A percentile compares a stretch with the other conserved stretches of the same genome.
These are phyloP conservation scores for Tubiluchus corallicola DNA, from an alignment of 2,888 invertebrate species.

Conservation along the genomic window DNA sequence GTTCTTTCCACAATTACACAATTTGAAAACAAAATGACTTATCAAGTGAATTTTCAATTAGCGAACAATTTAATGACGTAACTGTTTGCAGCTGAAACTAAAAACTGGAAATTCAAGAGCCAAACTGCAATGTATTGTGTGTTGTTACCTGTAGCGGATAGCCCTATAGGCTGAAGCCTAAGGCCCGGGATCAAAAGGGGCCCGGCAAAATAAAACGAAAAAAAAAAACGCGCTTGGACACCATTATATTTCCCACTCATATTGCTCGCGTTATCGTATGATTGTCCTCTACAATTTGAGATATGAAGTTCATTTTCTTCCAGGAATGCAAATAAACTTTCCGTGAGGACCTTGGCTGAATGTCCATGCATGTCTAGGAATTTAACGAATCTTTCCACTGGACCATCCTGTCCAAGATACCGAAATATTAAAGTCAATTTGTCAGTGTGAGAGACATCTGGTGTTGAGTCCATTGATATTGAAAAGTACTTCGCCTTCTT, in stretches of 20 bases:
- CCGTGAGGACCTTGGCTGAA: constrained; percentile 19
- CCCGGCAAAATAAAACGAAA: too few relatives aligned
- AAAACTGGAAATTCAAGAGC: too few relatives aligned
- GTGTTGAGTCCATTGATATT: constrained; percentile 18
- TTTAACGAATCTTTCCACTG: constrained; percentile 20
- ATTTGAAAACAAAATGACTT: too few relatives aligned
- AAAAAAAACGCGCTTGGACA: too few relatives aligned
- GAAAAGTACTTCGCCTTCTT: constrained; percentile 16
- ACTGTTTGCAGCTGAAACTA: too few relatives aligned
- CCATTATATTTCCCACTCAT: constrained; percentile 1
- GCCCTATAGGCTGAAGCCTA: too few relatives aligned
- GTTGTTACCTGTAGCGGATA: too few relatives aligned
- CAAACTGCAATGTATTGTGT: too few relatives aligned
- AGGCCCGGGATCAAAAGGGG: too few relatives aligned
- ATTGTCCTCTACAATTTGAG: not conserved
- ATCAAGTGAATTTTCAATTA: too few relatives aligned
- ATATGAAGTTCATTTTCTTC: not conserved
- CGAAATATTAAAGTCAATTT: constrained; percentile 21
- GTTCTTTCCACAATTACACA: too few relatives aligned
- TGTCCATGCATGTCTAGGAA: constrained; percentile 20
- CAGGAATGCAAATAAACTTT: constrained; percentile 7
- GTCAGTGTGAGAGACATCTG: constrained; percentile 20
- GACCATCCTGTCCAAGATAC: constrained; percentile 17
- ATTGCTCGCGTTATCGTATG: not conserved
- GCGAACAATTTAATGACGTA: too few relatives aligned